A percentile compares a stretch with the other conserved stretches of the same genome.
Conservation (phyloP, 2,888 invertebrate species). For the Andricus quercusramuli region DNA sequence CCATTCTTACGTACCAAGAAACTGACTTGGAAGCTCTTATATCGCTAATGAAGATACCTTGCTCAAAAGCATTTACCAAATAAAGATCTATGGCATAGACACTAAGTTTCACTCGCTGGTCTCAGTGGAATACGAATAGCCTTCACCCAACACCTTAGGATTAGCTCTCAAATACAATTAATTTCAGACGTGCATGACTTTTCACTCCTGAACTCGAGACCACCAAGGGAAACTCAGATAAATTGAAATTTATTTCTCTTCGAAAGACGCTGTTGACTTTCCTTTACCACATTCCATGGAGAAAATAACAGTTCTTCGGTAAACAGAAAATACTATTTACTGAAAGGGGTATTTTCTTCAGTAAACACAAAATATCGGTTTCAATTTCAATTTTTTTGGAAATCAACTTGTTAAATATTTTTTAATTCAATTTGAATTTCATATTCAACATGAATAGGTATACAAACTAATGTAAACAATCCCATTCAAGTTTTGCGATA, state of each 20-base stretch:
- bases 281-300: background rate
- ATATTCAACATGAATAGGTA: too few species aligned
- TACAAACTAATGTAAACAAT: too few species aligned
- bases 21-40: slow-evolving; percentile 56
- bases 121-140: slow-evolving; percentile 42
- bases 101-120: slow-evolving; percentile 60
- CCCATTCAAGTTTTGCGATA: too few species aligned
- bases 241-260: slow-evolving; percentile 35
- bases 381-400: background rate
- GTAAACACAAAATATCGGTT: background rate
- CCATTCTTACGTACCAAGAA: slow-evolving; percentile 51
- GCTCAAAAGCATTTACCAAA: slow-evolving; percentile 58
- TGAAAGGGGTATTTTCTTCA: background rate
- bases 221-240: slow-evolving; percentile 16
- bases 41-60: slow-evolving; percentile 64
- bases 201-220: slow-evolving; percentile 22
- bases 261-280: background rate
- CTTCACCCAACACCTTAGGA: slow-evolving; percentile 18
- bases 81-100: slow-evolving; percentile 61
- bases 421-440: background rate
- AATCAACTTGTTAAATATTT: too few species aligned
- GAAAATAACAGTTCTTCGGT: background rate
- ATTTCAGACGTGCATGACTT: slow-evolving; percentile 35
- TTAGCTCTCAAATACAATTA: slow-evolving; percentile 27
- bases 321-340: background rate